A percentile compares a stretch with the other conserved stretches of the same genome.
Conservation (phyloP, 2,888 invertebrate genomes). For the Drosophila cyrtoloma region DNA sequence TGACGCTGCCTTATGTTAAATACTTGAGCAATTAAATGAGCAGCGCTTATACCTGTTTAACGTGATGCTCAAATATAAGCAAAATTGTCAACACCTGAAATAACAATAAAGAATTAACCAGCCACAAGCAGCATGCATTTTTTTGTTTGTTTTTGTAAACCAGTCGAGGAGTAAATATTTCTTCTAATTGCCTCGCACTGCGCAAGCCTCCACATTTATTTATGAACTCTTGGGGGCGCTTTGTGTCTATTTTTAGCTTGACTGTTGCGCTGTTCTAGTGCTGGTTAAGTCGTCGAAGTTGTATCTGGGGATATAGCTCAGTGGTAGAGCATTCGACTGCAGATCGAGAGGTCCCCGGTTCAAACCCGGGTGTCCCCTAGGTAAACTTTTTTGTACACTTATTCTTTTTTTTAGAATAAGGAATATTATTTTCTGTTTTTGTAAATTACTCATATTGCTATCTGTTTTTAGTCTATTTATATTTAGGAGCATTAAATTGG, state of each 20-base stretch:
- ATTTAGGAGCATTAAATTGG: neutral
- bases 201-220: constrained; percentile 52
- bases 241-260: constrained; percentile 7
- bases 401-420: neutral
- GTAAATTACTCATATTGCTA: neutral
- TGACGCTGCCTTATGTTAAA: constrained; percentile 44
- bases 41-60: constrained; percentile 60
- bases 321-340: constrained; percentile 76
- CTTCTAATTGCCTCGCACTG: constrained; percentile 49
- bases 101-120: constrained; percentile 60
- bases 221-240: constrained; percentile 1
- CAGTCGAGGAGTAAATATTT: constrained; percentile 54
- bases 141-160: constrained; percentile 41
- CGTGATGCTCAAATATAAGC: constrained; percentile 39
- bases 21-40: constrained; percentile 51
- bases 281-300: neutral
- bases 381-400: constrained; percentile 37
- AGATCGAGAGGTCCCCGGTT: constrained; percentile 80
- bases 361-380: constrained; percentile 78
- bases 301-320: constrained; percentile 68
- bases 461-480: constrained; percentile 13
- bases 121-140: constrained; percentile 23
- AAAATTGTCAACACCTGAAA: constrained; percentile 64
- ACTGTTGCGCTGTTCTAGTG: constrained; percentile 28
- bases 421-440: constrained; percentile 1